Evolutionary conservation across 2,113 vertebrate genomes (phyloP), one percentile per base, ranked within the genome.

Genomic region (Taurulus bubalis): DNA sequence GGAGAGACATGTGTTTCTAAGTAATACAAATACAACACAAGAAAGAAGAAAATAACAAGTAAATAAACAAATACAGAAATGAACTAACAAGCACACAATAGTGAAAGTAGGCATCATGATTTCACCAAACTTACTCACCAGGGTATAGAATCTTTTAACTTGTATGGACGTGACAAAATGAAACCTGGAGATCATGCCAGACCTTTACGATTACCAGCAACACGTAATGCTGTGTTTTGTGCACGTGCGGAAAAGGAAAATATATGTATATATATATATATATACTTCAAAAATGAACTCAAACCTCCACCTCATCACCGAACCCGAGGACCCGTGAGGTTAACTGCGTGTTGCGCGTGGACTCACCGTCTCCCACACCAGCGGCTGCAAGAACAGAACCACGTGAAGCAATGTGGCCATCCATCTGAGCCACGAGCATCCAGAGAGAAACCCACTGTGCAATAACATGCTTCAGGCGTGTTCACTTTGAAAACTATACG

Each of bases 351-450:
- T 14, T 47, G 10, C 14, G 16, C 3, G 28, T 14, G 38, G n/a
- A 87, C 91, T 91, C 86, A 92, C 91, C 91, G 72, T 56, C 3
- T 77, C 28, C 82, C 84, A 86, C 4, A 69, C 22, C 30, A 53
- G 40, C 72, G 80, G 78, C 87, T 85, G 87, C 83, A 90, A 75
- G 11, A 88, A 0, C 34, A 88, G 69, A 81, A 20, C n/a, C 75
- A 70, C 6, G 64, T 75, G 80, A 47, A 90, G 69, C 4, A 77
- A 24, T 5, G 82, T 20, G 55, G 66, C 4, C 53, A 14, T 79
- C 76, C 83, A 28, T 24, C n/a, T 63, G 22, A 56, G 0, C 30
- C 68, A 15, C 15, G 36, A 49, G 71, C 80, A 5, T 53, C 59
- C 79, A 32, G 15, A 59, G 32, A 26, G 9, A 14, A n/a, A 1